Evolutionary conservation across 1,140 invertebrate genomes (phyloP).

Genomic region (Scylla paramamosain): DNA sequence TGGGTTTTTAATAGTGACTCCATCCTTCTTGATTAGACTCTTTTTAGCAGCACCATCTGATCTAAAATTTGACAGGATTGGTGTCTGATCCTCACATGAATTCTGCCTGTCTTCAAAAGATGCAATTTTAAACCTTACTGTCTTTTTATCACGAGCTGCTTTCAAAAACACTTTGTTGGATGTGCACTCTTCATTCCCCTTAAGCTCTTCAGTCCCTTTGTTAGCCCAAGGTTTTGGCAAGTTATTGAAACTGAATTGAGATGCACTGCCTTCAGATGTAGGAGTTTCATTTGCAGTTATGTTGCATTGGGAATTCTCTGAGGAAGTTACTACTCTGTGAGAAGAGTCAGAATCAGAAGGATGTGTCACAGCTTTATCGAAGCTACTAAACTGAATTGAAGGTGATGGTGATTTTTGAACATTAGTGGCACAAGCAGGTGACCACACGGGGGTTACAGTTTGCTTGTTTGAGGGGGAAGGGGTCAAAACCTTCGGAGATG

Average conservation of each 20-base stretch:
- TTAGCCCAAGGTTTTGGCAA: background rate
- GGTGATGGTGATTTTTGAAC: background rate
- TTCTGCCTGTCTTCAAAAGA: slow-evolving; percentile 7
- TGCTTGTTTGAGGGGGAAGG: slow-evolving; percentile 40
- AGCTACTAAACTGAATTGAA: slow-evolving; percentile 12
- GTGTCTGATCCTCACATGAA: background rate
- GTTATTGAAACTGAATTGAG: background rate
- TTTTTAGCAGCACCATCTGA: background rate
- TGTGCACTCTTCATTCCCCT: background rate
- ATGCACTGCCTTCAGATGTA: background rate
- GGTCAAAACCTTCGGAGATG: slow-evolving; percentile 25
- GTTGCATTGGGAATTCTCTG: background rate
- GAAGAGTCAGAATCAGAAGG: slow-evolving; percentile 8
- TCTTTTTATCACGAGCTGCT: background rate
- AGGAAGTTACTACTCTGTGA: background rate
- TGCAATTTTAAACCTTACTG: slow-evolving; percentile 48
- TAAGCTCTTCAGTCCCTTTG: background rate
- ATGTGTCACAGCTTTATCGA: background rate
- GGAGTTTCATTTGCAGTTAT: background rate
- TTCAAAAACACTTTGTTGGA: background rate
- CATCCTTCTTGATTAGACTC: background rate
- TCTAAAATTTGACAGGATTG: background rate
- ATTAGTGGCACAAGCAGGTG: background rate
- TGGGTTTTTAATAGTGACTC: background rate
- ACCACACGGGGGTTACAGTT: background rate